Conservation (phyloP, 2,888 invertebrate species). For the Stegana nigrithorax region DNA sequence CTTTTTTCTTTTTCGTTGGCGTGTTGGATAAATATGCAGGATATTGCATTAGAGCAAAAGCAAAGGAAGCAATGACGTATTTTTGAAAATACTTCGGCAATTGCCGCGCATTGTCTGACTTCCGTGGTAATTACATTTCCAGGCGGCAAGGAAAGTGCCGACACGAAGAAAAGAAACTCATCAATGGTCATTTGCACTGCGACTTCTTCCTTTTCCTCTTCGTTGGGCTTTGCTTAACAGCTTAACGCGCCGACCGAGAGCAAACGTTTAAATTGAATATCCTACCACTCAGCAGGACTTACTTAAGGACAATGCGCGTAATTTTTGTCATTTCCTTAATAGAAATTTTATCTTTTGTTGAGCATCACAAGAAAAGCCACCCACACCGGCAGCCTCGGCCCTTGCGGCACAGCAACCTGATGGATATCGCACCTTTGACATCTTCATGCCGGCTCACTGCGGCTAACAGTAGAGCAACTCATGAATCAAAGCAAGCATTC, state of each 20-base stretch:
- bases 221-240: conserved; percentile 46
- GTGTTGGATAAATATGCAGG: conserved; percentile 30
- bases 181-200: conserved; percentile 51
- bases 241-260: too few species aligned
- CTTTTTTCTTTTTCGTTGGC: neutral
- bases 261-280: conserved; percentile 63
- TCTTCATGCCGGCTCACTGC: conserved; percentile 38
- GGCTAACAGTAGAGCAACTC: too few species aligned
- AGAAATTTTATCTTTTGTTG: conserved; percentile 66
- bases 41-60: conserved; percentile 50
- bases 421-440: conserved; percentile 61
- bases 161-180: conserved; percentile 12
- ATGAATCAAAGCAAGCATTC: too few species aligned
- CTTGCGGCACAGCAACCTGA: conserved; percentile 10
- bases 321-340: conserved; percentile 69
- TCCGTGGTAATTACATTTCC: conserved; percentile 52
- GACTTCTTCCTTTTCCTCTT: conserved; percentile 16
- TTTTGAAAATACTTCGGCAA: too few species aligned
- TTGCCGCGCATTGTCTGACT: conserved; percentile 16
- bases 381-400: conserved; percentile 33
- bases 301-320: conserved; percentile 54
- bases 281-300: conserved; percentile 29
- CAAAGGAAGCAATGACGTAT: conserved; percentile 7
- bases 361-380: conserved; percentile 17
- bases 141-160: neutral